phyloP scores from a whole-genome alignment of 2,797 vertebrate genomes.

The Poecile montanus region DNA sequence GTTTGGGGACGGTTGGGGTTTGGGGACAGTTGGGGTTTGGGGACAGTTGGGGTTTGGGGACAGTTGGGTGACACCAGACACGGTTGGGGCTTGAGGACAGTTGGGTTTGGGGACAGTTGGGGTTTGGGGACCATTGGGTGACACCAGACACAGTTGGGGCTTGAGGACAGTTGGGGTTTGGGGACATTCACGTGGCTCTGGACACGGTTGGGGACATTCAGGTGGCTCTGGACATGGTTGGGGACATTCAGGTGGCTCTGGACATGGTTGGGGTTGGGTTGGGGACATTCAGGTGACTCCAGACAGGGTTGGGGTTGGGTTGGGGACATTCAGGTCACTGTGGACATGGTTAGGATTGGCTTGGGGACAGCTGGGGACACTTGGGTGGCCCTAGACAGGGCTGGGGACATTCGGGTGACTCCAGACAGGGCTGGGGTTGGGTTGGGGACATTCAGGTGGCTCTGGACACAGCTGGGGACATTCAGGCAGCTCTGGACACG shows the following conservation, averaged over 20 bases:
- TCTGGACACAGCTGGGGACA: neutral
- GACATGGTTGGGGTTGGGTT: neutral
- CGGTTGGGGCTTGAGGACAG: neutral
- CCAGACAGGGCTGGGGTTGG: accelerated
- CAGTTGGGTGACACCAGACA: too few species aligned
- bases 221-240: accelerated
- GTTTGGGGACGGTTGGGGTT: neutral
- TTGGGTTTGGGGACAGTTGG: too few species aligned
- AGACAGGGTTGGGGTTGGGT: accelerated
- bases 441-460: neutral
- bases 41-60: too few species aligned
- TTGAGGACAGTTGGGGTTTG: neutral
- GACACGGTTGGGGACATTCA: neutral
- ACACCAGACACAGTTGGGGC: accelerated
- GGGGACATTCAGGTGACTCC: neutral
- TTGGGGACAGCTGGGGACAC: neutral
- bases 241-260: accelerated
- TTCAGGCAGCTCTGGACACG: accelerated
- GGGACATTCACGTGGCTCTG: too few species aligned
- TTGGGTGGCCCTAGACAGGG: accelerated
- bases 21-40: too few species aligned
- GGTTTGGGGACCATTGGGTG: neutral
- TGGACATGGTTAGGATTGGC: accelerated
- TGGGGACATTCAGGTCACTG: too few species aligned
- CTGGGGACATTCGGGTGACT: accelerated